Percentiles rank a stretch among this genome's conserved stretches.
Evolutionary conservation across 2,888 invertebrate genomes (phyloP).

Genomic region (Tenthredo amoena): DNA sequence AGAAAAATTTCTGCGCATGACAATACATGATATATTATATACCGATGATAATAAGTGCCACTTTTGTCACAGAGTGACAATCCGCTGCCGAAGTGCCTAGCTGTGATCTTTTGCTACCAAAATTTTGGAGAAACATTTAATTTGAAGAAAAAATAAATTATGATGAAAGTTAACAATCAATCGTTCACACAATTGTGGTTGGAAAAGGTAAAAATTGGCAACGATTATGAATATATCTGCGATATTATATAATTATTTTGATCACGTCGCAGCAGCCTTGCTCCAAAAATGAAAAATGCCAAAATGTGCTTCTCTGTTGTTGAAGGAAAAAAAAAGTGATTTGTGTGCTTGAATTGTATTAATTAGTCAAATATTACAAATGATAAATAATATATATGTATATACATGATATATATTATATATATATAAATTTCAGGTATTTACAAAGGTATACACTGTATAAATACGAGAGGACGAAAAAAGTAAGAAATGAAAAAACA

Average conservation of each 20-base stretch:
- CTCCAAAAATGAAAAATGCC: slow-evolving; percentile 42
- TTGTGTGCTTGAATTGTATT: slow-evolving; percentile 43
- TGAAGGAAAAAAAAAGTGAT: background rate
- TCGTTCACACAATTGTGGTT: background rate
- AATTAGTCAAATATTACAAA: slow-evolving; percentile 36
- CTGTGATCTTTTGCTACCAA: slow-evolving; percentile 68
- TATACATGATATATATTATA: background rate
- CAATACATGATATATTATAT: slow-evolving; percentile 8
- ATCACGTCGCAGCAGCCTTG: slow-evolving; percentile 22
- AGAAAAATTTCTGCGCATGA: background rate
- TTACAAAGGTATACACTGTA: slow-evolving; percentile 32
- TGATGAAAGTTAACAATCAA: background rate
- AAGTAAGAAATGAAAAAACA: too few relatives aligned
- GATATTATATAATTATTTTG: background rate
- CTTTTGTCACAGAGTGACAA: slow-evolving; percentile 43
- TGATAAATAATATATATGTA: slow-evolving; percentile 23
- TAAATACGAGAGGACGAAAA: background rate
- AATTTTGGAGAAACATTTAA: slow-evolving; percentile 53
- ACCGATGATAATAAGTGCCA: slow-evolving; percentile 47
- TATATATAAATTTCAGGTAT: slow-evolving; percentile 43
- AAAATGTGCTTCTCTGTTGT: slow-evolving; percentile 48
- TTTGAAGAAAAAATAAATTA: background rate
- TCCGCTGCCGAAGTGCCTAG: slow-evolving; percentile 67
- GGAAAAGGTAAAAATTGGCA: background rate
- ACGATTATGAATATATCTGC: background rate